phyloP scores from a whole-genome alignment of 2,797 vertebrate species.

The Lindbergichthys nudifrons region DNA sequence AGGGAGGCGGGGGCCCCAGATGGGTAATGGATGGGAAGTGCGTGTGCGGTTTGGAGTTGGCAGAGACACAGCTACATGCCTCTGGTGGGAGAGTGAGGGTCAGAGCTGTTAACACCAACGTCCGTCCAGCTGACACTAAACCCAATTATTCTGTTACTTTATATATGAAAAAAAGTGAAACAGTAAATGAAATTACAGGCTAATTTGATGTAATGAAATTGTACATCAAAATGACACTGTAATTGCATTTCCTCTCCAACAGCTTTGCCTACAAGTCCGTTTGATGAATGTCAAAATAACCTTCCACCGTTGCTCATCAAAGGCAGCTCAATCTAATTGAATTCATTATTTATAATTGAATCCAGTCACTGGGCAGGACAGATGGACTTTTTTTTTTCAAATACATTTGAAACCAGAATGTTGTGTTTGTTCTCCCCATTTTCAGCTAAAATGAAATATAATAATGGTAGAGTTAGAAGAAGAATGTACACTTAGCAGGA shows the following conservation, averaged over 20 bases:
- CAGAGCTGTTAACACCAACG: slow-evolving; percentile 31
- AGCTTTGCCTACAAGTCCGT: background rate
- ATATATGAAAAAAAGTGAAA: slow-evolving; percentile 9
- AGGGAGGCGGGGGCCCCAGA: slow-evolving; percentile 79
- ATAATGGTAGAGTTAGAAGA: no score
- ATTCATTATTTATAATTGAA: background rate
- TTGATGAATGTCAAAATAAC: background rate
- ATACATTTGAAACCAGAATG: no score
- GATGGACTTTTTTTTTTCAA: background rate
- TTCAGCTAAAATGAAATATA: no score
- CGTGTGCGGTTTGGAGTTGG: slow-evolving; percentile 45
- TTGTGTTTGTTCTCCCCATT: no score
- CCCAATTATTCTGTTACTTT: slow-evolving; percentile 17
- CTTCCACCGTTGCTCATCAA: background rate
- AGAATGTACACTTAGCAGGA: no score
- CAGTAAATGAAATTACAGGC: slow-evolving; percentile 31
- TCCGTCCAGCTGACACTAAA: slow-evolving; percentile 62
- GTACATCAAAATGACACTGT: background rate
- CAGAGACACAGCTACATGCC: slow-evolving; percentile 38
- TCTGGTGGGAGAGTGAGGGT: slow-evolving; percentile 38
- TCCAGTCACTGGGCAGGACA: background rate
- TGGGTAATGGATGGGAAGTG: slow-evolving; percentile 86
- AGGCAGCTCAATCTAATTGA: background rate
- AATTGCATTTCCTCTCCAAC: slow-evolving; percentile 8
- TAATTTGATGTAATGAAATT: slow-evolving; percentile 22